phyloP scores from a whole-genome alignment of 2,888 invertebrate species.

The Temnothorax rugatulus region DNA sequence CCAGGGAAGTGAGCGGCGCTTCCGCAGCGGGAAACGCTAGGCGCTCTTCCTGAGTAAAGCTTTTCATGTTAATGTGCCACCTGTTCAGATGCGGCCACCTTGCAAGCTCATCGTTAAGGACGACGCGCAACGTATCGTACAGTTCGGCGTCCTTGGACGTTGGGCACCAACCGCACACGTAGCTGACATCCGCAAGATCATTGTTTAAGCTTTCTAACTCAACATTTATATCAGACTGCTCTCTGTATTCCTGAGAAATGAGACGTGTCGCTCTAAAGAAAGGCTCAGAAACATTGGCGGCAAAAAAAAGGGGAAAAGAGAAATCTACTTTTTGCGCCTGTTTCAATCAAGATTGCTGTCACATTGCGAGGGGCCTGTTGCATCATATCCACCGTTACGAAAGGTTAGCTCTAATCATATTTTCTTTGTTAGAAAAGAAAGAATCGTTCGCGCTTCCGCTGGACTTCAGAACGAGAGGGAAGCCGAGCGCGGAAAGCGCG shows the following conservation, averaged over 20 bases:
- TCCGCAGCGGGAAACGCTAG: slow-evolving; percentile 85
- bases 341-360: background rate
- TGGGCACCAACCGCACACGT: slow-evolving; percentile 88
- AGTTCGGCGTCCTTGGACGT: slow-evolving; percentile 87
- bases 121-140: slow-evolving; percentile 80
- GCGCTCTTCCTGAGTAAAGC: slow-evolving; percentile 88
- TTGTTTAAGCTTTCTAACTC: slow-evolving; percentile 82
- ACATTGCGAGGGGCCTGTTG: background rate
- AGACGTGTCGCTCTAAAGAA: slow-evolving; percentile 52
- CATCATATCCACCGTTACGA: background rate
- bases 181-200: slow-evolving; percentile 88
- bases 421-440: background rate
- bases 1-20: slow-evolving; percentile 85
- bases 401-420: background rate
- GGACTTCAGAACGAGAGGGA: background rate
- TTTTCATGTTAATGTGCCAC: slow-evolving; percentile 89
- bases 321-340: background rate
- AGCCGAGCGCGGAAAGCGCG: background rate
- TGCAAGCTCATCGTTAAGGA: slow-evolving; percentile 82
- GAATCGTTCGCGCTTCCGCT: background rate
- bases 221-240: slow-evolving; percentile 64
- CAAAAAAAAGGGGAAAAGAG: background rate
- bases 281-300: background rate
- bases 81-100: slow-evolving; percentile 87
- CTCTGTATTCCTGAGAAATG: slow-evolving; percentile 43